Conservation (phyloP, 2,888 invertebrate species). For the Pterostichus niger region DNA sequence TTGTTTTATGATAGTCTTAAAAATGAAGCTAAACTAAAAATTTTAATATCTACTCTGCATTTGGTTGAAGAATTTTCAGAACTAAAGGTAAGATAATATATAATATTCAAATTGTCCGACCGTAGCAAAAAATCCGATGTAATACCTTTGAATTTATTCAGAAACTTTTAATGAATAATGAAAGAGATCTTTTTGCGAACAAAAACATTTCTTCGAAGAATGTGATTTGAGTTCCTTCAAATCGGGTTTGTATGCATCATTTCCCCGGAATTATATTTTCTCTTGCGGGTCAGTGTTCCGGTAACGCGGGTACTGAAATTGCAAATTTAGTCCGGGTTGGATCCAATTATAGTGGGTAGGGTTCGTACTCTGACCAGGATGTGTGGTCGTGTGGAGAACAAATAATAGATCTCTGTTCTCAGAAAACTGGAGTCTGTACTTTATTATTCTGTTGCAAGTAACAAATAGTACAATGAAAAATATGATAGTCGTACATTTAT, state of each 20-base stretch:
- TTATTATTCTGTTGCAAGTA: conserved; percentile 22
- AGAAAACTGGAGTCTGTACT: background rate
- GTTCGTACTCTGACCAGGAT: conserved; percentile 27
- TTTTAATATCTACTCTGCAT: too few relatives aligned
- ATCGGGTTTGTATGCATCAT: conserved; percentile 40
- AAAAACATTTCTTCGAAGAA: conserved; percentile 18
- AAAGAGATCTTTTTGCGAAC: conserved; percentile 8
- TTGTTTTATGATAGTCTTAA: too few relatives aligned
- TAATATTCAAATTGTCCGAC: conserved; percentile 37
- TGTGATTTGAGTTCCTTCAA: conserved; percentile 8
- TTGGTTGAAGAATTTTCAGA: too few relatives aligned
- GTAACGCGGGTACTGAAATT: conserved; percentile 22
- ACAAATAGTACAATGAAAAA: background rate
- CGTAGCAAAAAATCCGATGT: background rate
- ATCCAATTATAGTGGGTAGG: conserved; percentile 32
- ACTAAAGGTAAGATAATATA: too few relatives aligned
- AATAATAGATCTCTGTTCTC: conserved; percentile 13
- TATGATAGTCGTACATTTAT: background rate
- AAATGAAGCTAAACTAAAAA: too few relatives aligned
- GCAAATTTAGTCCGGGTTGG: conserved; percentile 41
- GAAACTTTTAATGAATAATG: conserved; percentile 47
- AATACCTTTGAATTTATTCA: conserved; percentile 35
- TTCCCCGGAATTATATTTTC: conserved; percentile 17
- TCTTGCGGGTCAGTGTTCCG: conserved; percentile 26
- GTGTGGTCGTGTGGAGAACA: conserved; percentile 27